Evolutionary conservation across 2,888 invertebrate species (phyloP).

Genomic region (Rhimphoctona megacephalus): DNA sequence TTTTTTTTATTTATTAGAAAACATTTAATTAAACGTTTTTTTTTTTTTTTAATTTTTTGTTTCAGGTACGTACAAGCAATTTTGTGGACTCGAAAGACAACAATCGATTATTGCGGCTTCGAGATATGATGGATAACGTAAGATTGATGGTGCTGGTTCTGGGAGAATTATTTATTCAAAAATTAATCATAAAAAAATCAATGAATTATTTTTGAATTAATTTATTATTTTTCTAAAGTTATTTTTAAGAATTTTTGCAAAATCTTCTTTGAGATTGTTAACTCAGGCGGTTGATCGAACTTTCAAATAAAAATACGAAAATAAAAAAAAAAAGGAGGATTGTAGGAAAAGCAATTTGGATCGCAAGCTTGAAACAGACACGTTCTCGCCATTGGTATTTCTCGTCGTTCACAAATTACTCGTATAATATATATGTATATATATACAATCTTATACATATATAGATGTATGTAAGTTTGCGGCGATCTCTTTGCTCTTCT

Average conservation of each 20-base stretch:
- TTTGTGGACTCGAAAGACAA: background rate
- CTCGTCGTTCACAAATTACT: slow-evolving; percentile 58
- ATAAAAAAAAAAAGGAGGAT: background rate
- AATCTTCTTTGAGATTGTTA: background rate
- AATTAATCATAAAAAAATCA: background rate
- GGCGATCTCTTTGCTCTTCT: slow-evolving; percentile 63
- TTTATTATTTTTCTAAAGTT: background rate
- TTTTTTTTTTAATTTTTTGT: slow-evolving; percentile 53
- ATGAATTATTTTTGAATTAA: background rate
- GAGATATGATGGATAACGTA: slow-evolving; percentile 11
- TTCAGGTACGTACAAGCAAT: slow-evolving; percentile 61
- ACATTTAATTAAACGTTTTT: slow-evolving; percentile 33
- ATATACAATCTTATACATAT: background rate
- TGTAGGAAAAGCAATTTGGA: slow-evolving; percentile 25
- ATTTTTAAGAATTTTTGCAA: background rate
- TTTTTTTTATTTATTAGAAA: background rate
- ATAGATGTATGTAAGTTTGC: slow-evolving; percentile 28
- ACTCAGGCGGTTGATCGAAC: background rate
- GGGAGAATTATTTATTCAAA: background rate
- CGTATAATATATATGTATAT: slow-evolving; percentile 32
- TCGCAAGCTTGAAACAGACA: slow-evolving; percentile 6
- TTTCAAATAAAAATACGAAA: too few relatives aligned
- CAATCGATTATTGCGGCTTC: background rate
- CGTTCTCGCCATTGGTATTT: slow-evolving; percentile 58
- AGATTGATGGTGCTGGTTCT: background rate